Percentiles rank a stretch among this genome's conserved stretches.
phyloP scores from a whole-genome alignment of 2,888 invertebrate species.

The Eupithecia subfuscata region DNA sequence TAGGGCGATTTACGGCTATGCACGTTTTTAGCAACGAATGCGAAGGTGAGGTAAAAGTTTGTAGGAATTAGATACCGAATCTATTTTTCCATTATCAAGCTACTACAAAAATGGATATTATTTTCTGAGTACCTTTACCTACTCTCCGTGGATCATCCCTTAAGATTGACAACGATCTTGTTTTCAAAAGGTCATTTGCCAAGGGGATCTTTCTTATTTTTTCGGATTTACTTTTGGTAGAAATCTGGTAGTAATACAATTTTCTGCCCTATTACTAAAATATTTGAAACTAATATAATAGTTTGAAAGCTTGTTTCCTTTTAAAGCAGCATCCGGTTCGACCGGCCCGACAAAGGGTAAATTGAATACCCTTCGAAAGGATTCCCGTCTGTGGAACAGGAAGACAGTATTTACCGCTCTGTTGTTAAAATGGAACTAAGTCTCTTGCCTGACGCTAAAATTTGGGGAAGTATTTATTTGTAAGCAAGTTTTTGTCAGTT shows the following conservation, averaged over 20 bases:
- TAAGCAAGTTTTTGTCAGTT: too few species aligned
- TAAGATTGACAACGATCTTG: not conserved
- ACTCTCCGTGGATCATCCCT: not conserved
- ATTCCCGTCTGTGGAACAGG: not conserved
- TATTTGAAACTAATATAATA: not conserved
- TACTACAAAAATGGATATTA: not conserved
- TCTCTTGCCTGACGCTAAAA: not conserved
- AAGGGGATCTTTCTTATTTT: too few species aligned
- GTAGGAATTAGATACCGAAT: not conserved
- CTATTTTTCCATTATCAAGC: not conserved
- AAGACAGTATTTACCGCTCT: not conserved
- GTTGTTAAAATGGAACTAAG: not conserved
- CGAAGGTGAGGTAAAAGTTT: not conserved
- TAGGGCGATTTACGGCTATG: not conserved
- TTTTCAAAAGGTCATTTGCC: not conserved
- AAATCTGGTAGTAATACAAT: not conserved
- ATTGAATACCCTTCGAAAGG: conserved; percentile 4
- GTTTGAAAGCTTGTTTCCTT: not conserved
- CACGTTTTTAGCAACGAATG: not conserved
- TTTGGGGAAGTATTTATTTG: not conserved
- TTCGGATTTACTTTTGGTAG: not conserved
- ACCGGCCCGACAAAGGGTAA: not conserved
- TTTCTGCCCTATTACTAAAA: not conserved
- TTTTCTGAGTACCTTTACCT: not conserved
- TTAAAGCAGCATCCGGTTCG: not conserved